Conservation (phyloP, 2,888 invertebrate genomes). For the Microctonus brassicae region DNA sequence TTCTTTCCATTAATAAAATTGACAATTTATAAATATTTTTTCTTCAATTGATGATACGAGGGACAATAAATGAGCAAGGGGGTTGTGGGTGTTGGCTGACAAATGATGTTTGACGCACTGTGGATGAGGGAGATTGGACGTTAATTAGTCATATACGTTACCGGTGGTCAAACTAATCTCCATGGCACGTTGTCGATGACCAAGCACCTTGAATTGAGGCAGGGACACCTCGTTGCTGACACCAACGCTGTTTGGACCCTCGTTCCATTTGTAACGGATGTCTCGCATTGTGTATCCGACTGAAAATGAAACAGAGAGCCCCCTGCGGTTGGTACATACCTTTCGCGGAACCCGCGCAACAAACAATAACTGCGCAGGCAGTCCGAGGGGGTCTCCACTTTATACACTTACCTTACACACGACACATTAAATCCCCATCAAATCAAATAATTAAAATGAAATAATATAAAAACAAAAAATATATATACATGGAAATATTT, state of each 20-base stretch:
- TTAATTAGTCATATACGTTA: conserved; percentile 72
- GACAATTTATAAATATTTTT: background rate
- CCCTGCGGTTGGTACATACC: conserved; percentile 68
- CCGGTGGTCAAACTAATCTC: conserved; percentile 97
- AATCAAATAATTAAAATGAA: background rate
- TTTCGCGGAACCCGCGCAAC: conserved; percentile 60
- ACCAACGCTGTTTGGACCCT: conserved; percentile 94
- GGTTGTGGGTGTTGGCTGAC: background rate
- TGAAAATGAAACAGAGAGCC: conserved; percentile 73
- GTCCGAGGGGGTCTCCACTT: conserved; percentile 62
- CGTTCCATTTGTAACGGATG: conserved; percentile 98
- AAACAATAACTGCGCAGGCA: conserved; percentile 56
- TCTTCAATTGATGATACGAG: background rate
- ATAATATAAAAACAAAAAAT: too few relatives aligned
- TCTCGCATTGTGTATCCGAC: conserved; percentile 99
- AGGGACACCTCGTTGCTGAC: conserved; percentile 96
- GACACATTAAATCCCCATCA: background rate
- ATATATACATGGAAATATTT: background rate
- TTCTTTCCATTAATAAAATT: background rate
- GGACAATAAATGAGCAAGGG: background rate
- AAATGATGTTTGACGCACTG: conserved; percentile 2
- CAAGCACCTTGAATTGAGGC: conserved; percentile 98
- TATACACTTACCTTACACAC: conserved; percentile 50
- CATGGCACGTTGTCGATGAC: conserved; percentile 95
- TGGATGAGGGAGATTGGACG: background rate